phyloP scores from a whole-genome alignment of 2,113 vertebrate species.

The Spheniscus mendiculus region DNA sequence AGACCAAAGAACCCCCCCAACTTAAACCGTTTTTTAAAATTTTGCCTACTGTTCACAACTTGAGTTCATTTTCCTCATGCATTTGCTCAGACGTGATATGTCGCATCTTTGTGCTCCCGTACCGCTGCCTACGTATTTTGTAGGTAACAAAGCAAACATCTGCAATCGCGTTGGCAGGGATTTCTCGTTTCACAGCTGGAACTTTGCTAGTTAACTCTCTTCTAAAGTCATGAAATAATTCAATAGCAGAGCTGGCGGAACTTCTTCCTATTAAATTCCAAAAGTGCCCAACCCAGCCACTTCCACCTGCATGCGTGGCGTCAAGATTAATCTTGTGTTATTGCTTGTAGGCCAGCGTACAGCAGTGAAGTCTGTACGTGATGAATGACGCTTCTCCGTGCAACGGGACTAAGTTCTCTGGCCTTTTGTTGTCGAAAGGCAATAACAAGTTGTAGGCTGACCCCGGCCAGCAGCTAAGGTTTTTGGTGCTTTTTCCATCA shows the following conservation, averaged over 20 bases:
- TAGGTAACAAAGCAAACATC: not conserved
- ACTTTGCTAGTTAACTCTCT: not conserved
- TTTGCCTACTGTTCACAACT: not conserved
- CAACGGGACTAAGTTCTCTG: not conserved
- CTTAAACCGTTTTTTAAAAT: not conserved
- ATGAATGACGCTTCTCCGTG: not conserved
- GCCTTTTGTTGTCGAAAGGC: not conserved
- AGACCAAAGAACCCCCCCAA: not conserved
- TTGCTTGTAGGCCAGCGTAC: not conserved
- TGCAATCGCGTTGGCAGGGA: not conserved
- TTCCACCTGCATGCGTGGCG: not conserved
- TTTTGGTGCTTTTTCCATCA: not conserved
- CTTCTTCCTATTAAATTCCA: not conserved
- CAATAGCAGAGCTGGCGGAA: not conserved
- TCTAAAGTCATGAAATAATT: not conserved
- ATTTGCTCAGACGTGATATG: rapidly evolving
- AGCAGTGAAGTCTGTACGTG: not conserved
- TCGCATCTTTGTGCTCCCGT: rapidly evolving
- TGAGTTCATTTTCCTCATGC: not conserved
- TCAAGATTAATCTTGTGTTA: not conserved
- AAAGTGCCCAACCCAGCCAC: not conserved
- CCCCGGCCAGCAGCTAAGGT: not conserved
- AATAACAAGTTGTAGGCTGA: not conserved
- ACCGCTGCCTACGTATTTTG: not conserved
- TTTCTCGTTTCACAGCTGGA: not conserved